Evolutionary conservation across 2,113 vertebrate genomes (phyloP).

Genomic region (Campylomormyrus numenius): DNA sequence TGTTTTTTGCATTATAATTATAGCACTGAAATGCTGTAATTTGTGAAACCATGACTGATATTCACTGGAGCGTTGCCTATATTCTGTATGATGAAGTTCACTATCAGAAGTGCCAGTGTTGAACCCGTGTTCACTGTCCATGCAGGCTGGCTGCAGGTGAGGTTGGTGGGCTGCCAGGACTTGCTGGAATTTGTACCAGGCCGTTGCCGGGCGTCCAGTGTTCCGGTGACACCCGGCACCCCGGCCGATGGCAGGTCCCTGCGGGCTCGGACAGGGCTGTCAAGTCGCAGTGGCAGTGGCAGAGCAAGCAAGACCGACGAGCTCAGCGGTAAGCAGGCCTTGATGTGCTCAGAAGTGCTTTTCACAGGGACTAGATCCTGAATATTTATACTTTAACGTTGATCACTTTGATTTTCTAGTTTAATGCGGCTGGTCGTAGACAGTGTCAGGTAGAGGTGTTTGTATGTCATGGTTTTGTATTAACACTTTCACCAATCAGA

Average conservation of each 20-base stretch:
- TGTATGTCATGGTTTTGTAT: not conserved
- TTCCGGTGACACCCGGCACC: constrained; percentile 48
- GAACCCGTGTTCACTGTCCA: not conserved
- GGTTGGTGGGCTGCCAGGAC: constrained; percentile 80
- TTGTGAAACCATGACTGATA: not conserved
- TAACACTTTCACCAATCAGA: not conserved
- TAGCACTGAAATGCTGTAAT: not conserved
- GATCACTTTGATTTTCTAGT: not conserved
- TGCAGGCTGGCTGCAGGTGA: constrained; percentile 65
- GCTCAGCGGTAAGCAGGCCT: constrained; percentile 66
- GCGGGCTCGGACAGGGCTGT: constrained; percentile 57
- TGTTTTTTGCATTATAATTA: not conserved
- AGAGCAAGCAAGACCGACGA: constrained; percentile 67
- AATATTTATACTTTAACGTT: not conserved
- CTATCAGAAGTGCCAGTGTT: not conserved
- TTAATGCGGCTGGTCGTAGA: not conserved
- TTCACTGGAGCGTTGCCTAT: not conserved
- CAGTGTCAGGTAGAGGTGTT: not conserved
- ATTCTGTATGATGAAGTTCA: not conserved
- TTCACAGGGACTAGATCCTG: not conserved
- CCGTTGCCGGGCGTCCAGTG: constrained; percentile 52
- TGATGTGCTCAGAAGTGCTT: not conserved
- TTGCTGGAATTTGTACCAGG: constrained; percentile 73
- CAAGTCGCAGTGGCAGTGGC: constrained; percentile 46
- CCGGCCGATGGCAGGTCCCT: constrained; percentile 64